Percentiles rank a stretch among this genome's conserved stretches.
Conservation (phyloP, 2,888 invertebrate genomes). For the Oscheius sp. region DNA sequence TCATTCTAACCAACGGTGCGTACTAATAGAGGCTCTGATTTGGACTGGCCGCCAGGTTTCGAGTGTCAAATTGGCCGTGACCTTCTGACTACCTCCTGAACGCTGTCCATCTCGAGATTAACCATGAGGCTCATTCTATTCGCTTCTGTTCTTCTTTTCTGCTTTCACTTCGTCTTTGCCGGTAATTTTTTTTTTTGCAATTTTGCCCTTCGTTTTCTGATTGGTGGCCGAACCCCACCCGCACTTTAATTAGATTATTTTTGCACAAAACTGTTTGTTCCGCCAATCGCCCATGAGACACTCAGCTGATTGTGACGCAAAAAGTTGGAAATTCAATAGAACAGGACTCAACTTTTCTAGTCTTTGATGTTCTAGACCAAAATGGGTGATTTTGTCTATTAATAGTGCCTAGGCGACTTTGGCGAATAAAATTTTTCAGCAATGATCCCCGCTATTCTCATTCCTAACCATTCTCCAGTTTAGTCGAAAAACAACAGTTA, state of each 20-base stretch:
- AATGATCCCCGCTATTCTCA: background rate
- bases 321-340: background rate
- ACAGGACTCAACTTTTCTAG: no score
- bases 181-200: background rate
- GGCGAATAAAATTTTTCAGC: background rate
- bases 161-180: background rate
- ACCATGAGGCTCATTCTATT: background rate
- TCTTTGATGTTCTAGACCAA: no score
- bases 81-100: conserved; percentile 5
- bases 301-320: conserved; percentile 23
- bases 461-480: background rate
- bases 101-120: background rate
- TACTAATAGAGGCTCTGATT: conserved; percentile 27
- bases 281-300: conserved; percentile 14
- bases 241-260: conserved; percentile 7
- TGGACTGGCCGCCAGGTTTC: conserved; percentile 28
- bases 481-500: no score
- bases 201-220: background rate
- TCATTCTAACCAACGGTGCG: conserved; percentile 24
- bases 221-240: background rate
- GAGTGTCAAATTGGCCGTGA: conserved; percentile 26
- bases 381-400: no score
- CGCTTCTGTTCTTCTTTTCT: background rate
- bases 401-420: background rate
- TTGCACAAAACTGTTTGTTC: conserved; percentile 14